Evolutionary conservation across 1,140 invertebrate species (phyloP).

Genomic region (Watersipora subatra): DNA sequence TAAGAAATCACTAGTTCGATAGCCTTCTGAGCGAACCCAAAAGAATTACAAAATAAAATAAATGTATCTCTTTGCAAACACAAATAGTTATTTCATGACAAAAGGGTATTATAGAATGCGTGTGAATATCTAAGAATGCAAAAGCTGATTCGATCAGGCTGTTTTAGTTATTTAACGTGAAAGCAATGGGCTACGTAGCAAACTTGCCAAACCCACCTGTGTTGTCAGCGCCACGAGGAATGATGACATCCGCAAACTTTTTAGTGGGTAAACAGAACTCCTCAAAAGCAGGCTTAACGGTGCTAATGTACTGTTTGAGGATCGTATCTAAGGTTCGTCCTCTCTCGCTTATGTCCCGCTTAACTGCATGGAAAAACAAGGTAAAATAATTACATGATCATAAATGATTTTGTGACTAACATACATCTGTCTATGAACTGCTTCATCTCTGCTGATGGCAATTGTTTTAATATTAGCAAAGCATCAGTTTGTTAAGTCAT

Average conservation of each 20-base stretch:
- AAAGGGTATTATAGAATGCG: background rate
- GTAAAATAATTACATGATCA: background rate
- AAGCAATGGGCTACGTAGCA: background rate
- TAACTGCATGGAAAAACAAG: conserved; percentile 50
- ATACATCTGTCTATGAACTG: too few species aligned
- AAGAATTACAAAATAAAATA: background rate
- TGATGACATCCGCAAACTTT: conserved; percentile 98
- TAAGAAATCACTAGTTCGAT: background rate
- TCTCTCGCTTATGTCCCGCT: conserved; percentile 83
- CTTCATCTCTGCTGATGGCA: too few species aligned
- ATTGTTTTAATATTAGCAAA: too few species aligned
- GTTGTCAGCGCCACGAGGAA: conserved; percentile 91
- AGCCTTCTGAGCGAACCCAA: background rate
- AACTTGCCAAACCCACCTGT: conserved; percentile 54
- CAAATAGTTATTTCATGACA: background rate
- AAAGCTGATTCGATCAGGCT: background rate
- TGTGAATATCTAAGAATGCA: background rate
- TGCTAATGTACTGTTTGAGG: conserved; percentile 88
- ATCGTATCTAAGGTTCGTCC: conserved; percentile 85
- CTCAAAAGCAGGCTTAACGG: conserved; percentile 96
- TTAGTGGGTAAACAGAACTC: conserved; percentile 98
- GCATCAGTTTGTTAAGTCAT: too few species aligned
- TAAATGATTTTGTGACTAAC: too few species aligned
- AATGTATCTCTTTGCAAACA: background rate
- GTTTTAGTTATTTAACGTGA: background rate